Percentiles rank a stretch among this genome's conserved stretches.
Conservation (phyloP, 2,797 vertebrate species). For the Epinephelus awoara region DNA sequence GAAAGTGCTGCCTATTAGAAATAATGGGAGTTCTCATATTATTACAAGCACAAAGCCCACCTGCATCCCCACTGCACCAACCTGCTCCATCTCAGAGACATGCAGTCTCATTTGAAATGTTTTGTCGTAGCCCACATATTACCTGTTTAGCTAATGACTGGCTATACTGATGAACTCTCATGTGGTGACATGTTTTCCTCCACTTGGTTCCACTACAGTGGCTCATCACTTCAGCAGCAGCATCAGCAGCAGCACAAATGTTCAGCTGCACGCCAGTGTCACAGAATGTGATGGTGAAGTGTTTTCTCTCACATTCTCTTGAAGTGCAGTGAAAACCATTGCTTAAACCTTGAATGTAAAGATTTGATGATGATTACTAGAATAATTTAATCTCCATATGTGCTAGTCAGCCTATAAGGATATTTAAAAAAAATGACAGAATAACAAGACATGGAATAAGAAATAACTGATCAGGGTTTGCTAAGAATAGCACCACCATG, state of each 20-base stretch:
- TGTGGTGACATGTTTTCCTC: slow-evolving; percentile 44
- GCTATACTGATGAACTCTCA: slow-evolving; percentile 19
- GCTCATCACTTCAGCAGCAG: slow-evolving; percentile 39
- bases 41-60: slow-evolving; percentile 6
- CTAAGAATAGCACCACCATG: background rate
- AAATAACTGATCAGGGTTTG: background rate
- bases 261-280: slow-evolving; percentile 18
- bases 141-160: slow-evolving; percentile 42
- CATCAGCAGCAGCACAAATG: slow-evolving; percentile 16
- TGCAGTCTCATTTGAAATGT: slow-evolving; percentile 19
- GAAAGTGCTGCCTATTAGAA: slow-evolving; percentile 8
- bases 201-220: slow-evolving; percentile 42
- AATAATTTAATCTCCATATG: background rate
- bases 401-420: too few species aligned
- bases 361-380: too few species aligned
- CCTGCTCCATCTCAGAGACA: slow-evolving; percentile 8
- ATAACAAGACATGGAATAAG: background rate
- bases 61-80: slow-evolving; percentile 17
- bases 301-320: slow-evolving; percentile 4
- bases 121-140: slow-evolving; percentile 29
- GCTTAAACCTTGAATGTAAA: background rate
- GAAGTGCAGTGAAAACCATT: background rate
- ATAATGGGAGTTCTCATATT: slow-evolving; percentile 2
- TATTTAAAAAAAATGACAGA: background rate
- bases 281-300: slow-evolving; percentile 23